phyloP scores from a whole-genome alignment of 2,113 vertebrate genomes.

The Rhea americana region DNA sequence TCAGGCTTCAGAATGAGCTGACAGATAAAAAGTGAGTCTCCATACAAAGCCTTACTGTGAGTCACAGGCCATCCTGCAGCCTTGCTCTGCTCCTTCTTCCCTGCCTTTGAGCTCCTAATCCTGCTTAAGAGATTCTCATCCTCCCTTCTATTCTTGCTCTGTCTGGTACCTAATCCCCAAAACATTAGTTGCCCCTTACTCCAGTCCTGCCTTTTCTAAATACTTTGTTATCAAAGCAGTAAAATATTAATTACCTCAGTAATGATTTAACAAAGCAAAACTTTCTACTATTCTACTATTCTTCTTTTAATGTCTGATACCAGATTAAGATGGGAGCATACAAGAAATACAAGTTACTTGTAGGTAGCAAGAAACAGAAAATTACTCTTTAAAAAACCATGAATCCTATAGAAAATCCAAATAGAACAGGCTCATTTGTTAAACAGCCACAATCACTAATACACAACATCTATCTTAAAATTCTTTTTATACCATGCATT shows the following conservation, averaged over 20 bases:
- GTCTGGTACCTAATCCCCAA: not conserved
- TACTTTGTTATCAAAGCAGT: not conserved
- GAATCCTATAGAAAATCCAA: constrained; percentile 8
- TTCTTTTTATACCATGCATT: not conserved
- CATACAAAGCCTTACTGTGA: not conserved
- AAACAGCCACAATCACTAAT: not conserved
- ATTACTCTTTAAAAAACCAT: not conserved
- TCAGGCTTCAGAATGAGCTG: not conserved
- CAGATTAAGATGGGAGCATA: not conserved
- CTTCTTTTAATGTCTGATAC: not conserved
- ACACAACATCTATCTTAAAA: not conserved
- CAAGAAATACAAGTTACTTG: not conserved
- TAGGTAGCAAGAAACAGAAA: not conserved
- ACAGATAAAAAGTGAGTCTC: not conserved
- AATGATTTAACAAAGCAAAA: not conserved
- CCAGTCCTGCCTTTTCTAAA: not conserved
- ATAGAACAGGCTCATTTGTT: not conserved
- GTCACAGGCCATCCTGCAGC: not conserved
- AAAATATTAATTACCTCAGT: not conserved
- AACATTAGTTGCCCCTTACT: not conserved
- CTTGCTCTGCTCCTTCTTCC: not conserved
- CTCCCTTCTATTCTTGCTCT: not conserved
- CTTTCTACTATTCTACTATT: not conserved
- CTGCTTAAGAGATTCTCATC: not conserved
- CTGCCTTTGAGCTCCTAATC: not conserved